Base-by-base conservation (phyloP, 1,140 invertebrate species). In the Gryllus bimaculatus region DNA sequence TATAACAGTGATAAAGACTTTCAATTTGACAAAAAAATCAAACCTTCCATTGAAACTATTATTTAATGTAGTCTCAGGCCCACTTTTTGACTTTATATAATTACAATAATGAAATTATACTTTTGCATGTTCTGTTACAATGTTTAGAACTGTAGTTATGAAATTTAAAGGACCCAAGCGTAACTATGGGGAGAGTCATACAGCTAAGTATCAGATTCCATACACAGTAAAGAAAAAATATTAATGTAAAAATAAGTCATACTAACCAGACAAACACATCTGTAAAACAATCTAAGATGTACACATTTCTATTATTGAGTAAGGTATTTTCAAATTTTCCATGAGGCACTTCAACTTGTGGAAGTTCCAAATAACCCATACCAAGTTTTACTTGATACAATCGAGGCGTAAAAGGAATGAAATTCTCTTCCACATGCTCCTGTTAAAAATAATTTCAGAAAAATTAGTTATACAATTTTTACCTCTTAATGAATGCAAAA, bases 291-390 rank as follows among this genome's bases (percentile, higher is more conserved):
- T 99, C 98, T 39, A 99, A 89, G 85, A 99, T 96, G 85, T 99
- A 99, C 6, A 99, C 98, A 87, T 96, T 95, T 84, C 96, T 94
- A 79, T 95, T 97, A 80, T 94, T 92, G 20, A 99, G 88, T 81
- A 97, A 87, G 6, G 90, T 89, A 82, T 94, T 90, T 78, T 90
- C 87, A 26, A 94, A 85, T 85, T 93, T 93, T 80, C 92, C 92
- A 80, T 94, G 90, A 13, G 94, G 92, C 78, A 95, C 88, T 86
- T 96, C 93, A 10, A 95, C 95, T 90, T 99, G 98, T 12, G 98
- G 98, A 80, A 99, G 87, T 87, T 99, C 98, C 81, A 99, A 87
- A 86, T 99, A 99, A 2, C 98, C 98, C 96, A 98, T 99, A 75
- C 98, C 98, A 8, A 99, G 89, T 78, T 92, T 89, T 74, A 99